Evolutionary conservation across 2,113 vertebrate genomes (phyloP), one percentile per base, ranked within the genome.

Genomic region (Labeo rohita): DNA sequence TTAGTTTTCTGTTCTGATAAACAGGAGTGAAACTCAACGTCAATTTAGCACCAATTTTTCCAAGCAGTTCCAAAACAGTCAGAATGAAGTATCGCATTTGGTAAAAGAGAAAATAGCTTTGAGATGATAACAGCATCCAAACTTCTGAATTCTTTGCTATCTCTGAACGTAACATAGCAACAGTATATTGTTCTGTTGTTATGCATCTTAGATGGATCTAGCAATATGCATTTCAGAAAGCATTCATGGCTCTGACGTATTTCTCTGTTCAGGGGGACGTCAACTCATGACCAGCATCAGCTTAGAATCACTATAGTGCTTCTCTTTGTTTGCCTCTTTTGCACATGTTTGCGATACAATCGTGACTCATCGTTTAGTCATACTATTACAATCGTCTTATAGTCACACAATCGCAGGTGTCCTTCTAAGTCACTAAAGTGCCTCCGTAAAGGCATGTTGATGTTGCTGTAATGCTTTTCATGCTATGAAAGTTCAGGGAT

Each of bases 401-500:
- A 84, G 49, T 54, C 15, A 54, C 10, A 50, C n/a, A 54, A 54
- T 4, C 15, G 8, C 74, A 34, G 21, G 43, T 15, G 34, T 84
- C 70, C 86, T 78, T 36, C 73, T 79, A 85, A 84, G 77, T 89
- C 68, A 86, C 45, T 16, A 28, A 18, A 81, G 78, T 65, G 66
- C 0, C n/a, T 84, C 68, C 28, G 16, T 70, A 88, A 74, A 90
- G 85, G 80, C 59, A 81, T 39, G 70, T 68, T 87, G 76, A 86
- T 59, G 88, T 36, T 36, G 54, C 86, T 65, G 23, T 49, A 82
- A 89, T 80, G 61, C 49, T 73, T 63, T 87, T 39, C 72, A 75
- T 88, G 85, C 86, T 84, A 90, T 56, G 79, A 45, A 89, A 86
- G 16, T 77, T 90, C n/a, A 61, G 8, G 87, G 90, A 90, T 89